phyloP scores from a whole-genome alignment of 1,140 invertebrate genomes.

The Drosophila navojoa region DNA sequence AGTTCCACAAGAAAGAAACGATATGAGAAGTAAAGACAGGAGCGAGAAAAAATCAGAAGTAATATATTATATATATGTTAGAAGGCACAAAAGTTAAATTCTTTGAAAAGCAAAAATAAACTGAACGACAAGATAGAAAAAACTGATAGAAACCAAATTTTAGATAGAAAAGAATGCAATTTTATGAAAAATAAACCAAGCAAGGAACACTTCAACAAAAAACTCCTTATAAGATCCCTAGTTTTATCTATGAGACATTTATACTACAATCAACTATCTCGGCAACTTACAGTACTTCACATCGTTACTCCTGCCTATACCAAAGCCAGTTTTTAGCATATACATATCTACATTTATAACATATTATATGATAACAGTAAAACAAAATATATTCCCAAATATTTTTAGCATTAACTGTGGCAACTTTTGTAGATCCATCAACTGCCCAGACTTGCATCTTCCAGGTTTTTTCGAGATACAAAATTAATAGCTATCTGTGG shows the following conservation, averaged over 20 bases:
- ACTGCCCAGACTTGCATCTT: slow-evolving; percentile 84
- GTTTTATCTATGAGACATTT: too few relatives aligned
- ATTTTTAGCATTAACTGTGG: slow-evolving; percentile 37
- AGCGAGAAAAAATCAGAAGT: neutral
- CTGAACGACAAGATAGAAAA: too few relatives aligned
- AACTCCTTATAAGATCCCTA: too few relatives aligned
- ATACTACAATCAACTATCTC: too few relatives aligned
- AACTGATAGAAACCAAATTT: too few relatives aligned
- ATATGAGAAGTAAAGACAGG: neutral
- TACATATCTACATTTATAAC: neutral
- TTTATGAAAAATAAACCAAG: too few relatives aligned
- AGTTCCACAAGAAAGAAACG: neutral
- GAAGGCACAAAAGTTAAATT: too few relatives aligned
- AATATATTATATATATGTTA: neutral
- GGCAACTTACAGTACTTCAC: too few relatives aligned
- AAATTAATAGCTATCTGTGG: slow-evolving; percentile 54
- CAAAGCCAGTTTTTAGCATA: neutral
- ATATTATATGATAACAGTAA: neutral
- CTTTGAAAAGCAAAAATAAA: too few relatives aligned
- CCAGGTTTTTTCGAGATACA: slow-evolving; percentile 67
- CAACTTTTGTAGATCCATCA: slow-evolving; percentile 81
- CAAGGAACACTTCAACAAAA: too few relatives aligned
- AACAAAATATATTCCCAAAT: neutral
- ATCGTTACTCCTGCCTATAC: neutral
- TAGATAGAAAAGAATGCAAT: too few relatives aligned